Evolutionary conservation across 1,140 invertebrate genomes (phyloP).

Genomic region (Pseudomyrmex dendroicus): DNA sequence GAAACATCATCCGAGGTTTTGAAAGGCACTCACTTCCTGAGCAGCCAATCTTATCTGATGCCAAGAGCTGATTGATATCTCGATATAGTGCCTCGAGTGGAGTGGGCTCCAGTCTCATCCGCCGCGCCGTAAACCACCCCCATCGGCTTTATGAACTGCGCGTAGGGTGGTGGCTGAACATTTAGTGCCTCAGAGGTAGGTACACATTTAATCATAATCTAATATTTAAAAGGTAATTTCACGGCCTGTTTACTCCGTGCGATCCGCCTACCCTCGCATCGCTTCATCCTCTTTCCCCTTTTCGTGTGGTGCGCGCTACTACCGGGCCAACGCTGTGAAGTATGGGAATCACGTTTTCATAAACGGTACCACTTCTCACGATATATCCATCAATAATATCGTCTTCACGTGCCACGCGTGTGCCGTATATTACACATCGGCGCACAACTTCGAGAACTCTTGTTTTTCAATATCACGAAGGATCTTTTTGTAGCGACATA

Average conservation of each 20-base stretch:
- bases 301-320: constrained; percentile 8
- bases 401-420: neutral
- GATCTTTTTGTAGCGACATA: no score
- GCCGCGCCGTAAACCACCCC: constrained; percentile 73
- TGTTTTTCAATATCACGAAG: neutral
- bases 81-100: constrained; percentile 72
- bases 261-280: constrained; percentile 59
- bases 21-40: constrained; percentile 80
- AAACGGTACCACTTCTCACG: constrained; percentile 42
- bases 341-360: constrained; percentile 65
- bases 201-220: constrained; percentile 86
- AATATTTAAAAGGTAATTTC: constrained; percentile 86
- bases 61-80: constrained; percentile 82
- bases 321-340: constrained; percentile 8
- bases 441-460: neutral
- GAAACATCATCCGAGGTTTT: constrained; percentile 70
- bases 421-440: neutral
- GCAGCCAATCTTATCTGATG: constrained; percentile 83
- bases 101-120: constrained; percentile 71
- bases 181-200: constrained; percentile 81
- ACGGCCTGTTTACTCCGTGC: constrained; percentile 84
- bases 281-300: constrained; percentile 52
- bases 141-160: constrained; percentile 76
- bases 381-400: constrained; percentile 39
- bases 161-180: constrained; percentile 75